Percentiles rank a stretch among this genome's conserved stretches.
Conservation (phyloP, 2,113 vertebrate species). For the Oceanites oceanicus region DNA sequence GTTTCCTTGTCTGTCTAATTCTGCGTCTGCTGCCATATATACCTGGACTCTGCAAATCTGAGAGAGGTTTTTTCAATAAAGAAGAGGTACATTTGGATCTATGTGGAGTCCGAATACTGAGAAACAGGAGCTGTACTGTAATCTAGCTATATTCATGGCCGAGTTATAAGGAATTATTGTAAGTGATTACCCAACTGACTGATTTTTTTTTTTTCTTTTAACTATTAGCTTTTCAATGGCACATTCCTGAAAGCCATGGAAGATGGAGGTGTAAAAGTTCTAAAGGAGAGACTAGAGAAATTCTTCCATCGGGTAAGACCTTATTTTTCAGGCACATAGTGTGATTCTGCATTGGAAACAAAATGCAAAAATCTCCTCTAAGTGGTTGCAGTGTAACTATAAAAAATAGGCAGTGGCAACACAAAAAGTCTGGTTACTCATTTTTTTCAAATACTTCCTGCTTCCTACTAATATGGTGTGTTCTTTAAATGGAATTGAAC, state of each 20-base stretch:
- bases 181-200: not conserved
- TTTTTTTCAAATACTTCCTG: not conserved
- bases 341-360: not conserved
- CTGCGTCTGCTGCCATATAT: not conserved
- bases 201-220: not conserved
- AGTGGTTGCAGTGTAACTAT: not conserved
- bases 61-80: not conserved
- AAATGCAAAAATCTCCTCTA: not conserved
- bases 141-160: not conserved
- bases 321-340: not conserved
- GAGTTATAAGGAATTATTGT: not conserved
- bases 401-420: not conserved
- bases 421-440: not conserved
- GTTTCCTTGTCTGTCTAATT: not conserved
- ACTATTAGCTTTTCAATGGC: slow-evolving; percentile 91
- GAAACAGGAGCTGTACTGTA: not conserved
- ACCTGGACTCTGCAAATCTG: not conserved
- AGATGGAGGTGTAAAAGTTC: slow-evolving; percentile 87
- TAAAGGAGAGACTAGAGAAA: slow-evolving; percentile 94
- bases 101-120: not conserved
- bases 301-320: slow-evolving; percentile 94
- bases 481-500: not conserved
- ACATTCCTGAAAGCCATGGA: slow-evolving; percentile 91
- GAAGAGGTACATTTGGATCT: not conserved
- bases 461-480: not conserved